These are phyloP conservation scores for Sinotaia quadrata DNA, from an alignment of 2,888 invertebrate species.

Conservation along the genomic window DNA sequence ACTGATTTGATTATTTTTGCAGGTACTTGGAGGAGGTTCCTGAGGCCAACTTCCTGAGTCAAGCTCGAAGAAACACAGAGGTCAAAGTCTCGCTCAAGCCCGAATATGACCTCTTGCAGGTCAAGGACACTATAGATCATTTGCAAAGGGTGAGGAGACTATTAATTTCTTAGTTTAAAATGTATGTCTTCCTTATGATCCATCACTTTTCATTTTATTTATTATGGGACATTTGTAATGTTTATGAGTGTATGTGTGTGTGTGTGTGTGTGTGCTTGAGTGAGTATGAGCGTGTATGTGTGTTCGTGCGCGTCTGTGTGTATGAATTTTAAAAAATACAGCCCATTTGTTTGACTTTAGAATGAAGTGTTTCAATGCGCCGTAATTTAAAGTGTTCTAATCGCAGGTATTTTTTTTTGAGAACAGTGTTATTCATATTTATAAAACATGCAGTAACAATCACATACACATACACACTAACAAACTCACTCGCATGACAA, in stretches of 20 bases:
- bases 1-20: too few species aligned
- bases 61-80: conserved; percentile 31
- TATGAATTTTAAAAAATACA: too few species aligned
- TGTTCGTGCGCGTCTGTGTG: not conserved
- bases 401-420: too few species aligned
- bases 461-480: too few species aligned
- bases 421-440: too few species aligned
- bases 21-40: conserved; percentile 37
- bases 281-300: not conserved
- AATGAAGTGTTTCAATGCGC: too few species aligned
- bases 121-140: conserved; percentile 32
- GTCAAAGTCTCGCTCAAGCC: conserved; percentile 33
- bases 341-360: too few species aligned
- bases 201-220: not conserved
- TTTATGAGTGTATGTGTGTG: not conserved
- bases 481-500: too few species aligned
- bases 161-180: too few species aligned
- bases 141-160: conserved; percentile 28
- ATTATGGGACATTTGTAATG: not conserved
- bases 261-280: not conserved
- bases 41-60: conserved; percentile 34
- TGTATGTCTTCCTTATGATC: too few species aligned
- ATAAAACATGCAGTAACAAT: too few species aligned
- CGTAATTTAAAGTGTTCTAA: too few species aligned
- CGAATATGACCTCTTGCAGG: conserved; percentile 24